phyloP scores from a whole-genome alignment of 1,140 invertebrate genomes.

The Aethina tumida region DNA sequence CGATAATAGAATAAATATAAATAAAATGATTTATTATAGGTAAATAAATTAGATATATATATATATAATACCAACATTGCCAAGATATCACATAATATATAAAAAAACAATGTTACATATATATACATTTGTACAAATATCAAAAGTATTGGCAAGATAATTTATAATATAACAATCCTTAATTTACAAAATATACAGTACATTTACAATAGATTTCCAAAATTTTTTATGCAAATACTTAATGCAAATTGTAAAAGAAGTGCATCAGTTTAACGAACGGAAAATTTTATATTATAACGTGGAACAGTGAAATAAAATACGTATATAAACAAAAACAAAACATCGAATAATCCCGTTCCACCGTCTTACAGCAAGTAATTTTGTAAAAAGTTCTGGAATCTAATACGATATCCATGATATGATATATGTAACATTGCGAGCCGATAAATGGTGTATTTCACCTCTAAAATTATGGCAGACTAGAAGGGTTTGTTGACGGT shows the following conservation, averaged over 20 bases:
- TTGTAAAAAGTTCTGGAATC: neutral
- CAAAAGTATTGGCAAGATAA: conserved; percentile 14
- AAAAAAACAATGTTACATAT: conserved; percentile 22
- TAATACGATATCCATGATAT: conserved; percentile 3
- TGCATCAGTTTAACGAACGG: too few species aligned
- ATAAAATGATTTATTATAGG: too few species aligned
- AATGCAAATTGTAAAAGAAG: too few species aligned
- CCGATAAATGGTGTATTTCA: conserved; percentile 6
- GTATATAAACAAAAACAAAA: too few species aligned
- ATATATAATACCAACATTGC: conserved; percentile 33
- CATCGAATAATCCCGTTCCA: neutral
- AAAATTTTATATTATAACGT: too few species aligned
- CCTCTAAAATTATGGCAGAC: conserved; percentile 15
- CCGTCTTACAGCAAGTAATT: neutral
- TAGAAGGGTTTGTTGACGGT: conserved; percentile 10
- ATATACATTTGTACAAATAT: conserved; percentile 13
- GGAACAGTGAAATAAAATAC: too few species aligned
- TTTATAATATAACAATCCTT: conserved; percentile 13
- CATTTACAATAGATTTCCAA: conserved; percentile 8
- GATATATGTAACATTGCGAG: conserved; percentile 15
- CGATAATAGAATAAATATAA: too few species aligned
- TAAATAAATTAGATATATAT: too few species aligned
- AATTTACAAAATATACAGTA: conserved; percentile 9
- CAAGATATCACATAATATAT: conserved; percentile 28
- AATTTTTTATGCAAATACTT: too few species aligned